Conservation (phyloP, 2,888 invertebrate species). For the Agonopterix alstromeriana region DNA sequence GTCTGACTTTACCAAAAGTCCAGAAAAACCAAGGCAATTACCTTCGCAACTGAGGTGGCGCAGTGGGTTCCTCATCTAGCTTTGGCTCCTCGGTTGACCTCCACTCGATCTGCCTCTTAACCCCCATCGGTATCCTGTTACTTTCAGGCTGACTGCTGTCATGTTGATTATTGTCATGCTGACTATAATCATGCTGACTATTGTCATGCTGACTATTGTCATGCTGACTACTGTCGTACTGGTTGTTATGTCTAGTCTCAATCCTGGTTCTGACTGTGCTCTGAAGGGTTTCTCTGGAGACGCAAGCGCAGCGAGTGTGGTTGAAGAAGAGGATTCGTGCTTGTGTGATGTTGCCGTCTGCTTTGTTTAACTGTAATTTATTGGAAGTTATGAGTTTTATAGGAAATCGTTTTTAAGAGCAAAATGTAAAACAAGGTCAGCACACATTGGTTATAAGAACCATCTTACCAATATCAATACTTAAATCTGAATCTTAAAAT, state of each 20-base stretch:
- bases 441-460: too few relatives aligned
- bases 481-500: too few relatives aligned
- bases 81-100: slow-evolving; percentile 28
- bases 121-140: not conserved
- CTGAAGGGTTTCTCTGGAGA: slow-evolving; percentile 43
- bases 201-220: too few relatives aligned
- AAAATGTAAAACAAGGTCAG: too few relatives aligned
- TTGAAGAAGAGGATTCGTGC: slow-evolving; percentile 60
- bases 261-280: slow-evolving; percentile 23
- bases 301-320: slow-evolving; percentile 61
- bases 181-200: too few relatives aligned
- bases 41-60: slow-evolving; percentile 55
- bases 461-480: too few relatives aligned
- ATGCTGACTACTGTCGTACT: not conserved
- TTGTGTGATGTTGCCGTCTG: slow-evolving; percentile 38
- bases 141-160: not conserved
- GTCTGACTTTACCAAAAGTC: too few relatives aligned
- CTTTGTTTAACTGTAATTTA: slow-evolving; percentile 46
- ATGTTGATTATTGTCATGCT: too few relatives aligned
- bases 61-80: slow-evolving; percentile 42
- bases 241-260: slow-evolving; percentile 10
- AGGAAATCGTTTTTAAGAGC: too few relatives aligned
- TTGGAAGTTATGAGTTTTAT: too few relatives aligned
- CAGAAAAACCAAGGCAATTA: slow-evolving; percentile 13
- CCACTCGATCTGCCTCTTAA: slow-evolving; percentile 15